Evolutionary conservation across 1,140 invertebrate species (phyloP).

Genomic region (Leucophenga varia): DNA sequence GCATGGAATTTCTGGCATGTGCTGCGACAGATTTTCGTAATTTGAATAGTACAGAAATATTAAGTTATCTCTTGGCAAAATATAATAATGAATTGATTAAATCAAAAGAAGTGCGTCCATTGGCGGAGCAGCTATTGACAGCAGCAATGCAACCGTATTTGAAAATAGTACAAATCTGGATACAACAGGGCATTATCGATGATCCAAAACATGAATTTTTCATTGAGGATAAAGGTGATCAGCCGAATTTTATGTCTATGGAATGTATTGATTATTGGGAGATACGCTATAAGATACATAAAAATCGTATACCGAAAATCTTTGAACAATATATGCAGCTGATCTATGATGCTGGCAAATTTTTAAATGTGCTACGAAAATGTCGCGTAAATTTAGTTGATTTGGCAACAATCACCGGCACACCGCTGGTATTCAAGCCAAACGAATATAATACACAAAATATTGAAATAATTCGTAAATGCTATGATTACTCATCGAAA

Average conservation of each 20-base stretch:
- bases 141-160: conserved; percentile 24
- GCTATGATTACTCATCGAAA: conserved; percentile 27
- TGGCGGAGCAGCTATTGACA: conserved; percentile 2
- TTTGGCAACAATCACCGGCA: too few relatives aligned
- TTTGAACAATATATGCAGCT: conserved; percentile 6
- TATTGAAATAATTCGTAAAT: conserved; percentile 13
- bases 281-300: conserved; percentile 17
- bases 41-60: conserved; percentile 19
- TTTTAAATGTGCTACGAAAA: conserved; percentile 33
- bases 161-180: conserved; percentile 43
- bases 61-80: background rate
- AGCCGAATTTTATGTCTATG: conserved; percentile 12
- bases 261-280: conserved; percentile 33
- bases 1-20: conserved; percentile 13
- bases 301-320: conserved; percentile 25
- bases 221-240: conserved; percentile 28
- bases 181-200: conserved; percentile 31
- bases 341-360: conserved; percentile 34
- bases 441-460: conserved; percentile 3
- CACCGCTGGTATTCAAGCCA: conserved; percentile 16
- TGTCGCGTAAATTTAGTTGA: conserved; percentile 30
- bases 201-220: conserved; percentile 30
- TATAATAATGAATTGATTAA: too few relatives aligned
- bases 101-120: too few relatives aligned
- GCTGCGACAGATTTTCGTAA: conserved; percentile 2